phyloP scores from a whole-genome alignment of 2,888 invertebrate species.

The Cybosia mesomella region DNA sequence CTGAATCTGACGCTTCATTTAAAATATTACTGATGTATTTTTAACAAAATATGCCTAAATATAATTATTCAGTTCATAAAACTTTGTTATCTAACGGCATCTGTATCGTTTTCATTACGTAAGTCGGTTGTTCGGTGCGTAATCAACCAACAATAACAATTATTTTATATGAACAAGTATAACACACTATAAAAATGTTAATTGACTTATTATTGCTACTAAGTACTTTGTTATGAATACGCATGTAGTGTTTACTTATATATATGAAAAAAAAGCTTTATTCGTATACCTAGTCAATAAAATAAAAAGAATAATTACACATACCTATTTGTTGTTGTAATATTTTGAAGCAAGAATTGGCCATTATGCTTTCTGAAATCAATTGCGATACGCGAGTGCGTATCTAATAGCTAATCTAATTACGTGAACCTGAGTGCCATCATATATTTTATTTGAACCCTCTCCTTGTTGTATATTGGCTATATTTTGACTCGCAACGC shows the following conservation, averaged over 20 bases:
- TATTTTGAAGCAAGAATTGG: not conserved
- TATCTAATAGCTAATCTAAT: constrained; percentile 71
- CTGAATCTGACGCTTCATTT: not conserved
- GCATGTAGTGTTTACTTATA: constrained; percentile 6
- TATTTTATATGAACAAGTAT: constrained; percentile 30
- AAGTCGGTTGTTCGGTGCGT: constrained; percentile 27
- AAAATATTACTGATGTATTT: not conserved
- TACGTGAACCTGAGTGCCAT: constrained; percentile 62
- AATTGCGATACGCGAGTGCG: constrained; percentile 52
- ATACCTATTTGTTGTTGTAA: not conserved
- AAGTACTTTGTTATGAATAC: constrained; percentile 19
- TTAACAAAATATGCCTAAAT: constrained; percentile 1
- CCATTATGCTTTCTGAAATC: constrained; percentile 29
- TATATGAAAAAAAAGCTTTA: constrained; percentile 2
- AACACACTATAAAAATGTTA: constrained; percentile 29
- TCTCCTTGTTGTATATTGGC: constrained; percentile 76
- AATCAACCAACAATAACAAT: constrained; percentile 44
- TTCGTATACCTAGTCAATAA: not conserved
- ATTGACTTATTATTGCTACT: constrained; percentile 25
- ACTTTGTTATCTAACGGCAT: constrained; percentile 27
- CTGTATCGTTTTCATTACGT: constrained; percentile 28
- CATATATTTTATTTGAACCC: constrained; percentile 78
- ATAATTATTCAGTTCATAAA: constrained; percentile 23
- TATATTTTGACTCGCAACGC: constrained; percentile 81
- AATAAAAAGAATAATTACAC: not conserved